These are phyloP conservation scores for Prenolepis imparis DNA, from an alignment of 2,888 invertebrate genomes.

Conservation along the genomic window DNA sequence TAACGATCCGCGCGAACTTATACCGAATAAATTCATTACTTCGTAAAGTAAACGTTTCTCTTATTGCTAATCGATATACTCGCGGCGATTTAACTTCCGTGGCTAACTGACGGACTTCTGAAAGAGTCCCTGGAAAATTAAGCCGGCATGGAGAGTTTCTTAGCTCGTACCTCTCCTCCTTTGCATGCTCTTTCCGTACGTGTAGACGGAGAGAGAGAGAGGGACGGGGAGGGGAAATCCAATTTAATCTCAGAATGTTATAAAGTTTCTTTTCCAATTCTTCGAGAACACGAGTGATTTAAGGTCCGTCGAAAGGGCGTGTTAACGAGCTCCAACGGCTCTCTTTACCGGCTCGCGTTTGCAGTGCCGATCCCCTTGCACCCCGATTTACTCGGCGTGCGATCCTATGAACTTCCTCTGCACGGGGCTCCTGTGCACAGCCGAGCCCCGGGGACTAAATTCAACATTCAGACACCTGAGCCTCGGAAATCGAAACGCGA, in stretches of 20 bases:
- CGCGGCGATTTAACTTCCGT: constrained; percentile 30
- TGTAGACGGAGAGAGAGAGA: constrained; percentile 6
- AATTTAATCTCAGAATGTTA: constrained; percentile 73
- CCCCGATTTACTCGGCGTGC: constrained; percentile 53
- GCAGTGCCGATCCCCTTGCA: constrained; percentile 36
- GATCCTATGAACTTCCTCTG: constrained; percentile 64
- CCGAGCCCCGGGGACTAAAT: constrained; percentile 40
- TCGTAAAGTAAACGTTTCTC: constrained; percentile 4
- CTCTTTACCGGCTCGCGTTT: constrained; percentile 42
- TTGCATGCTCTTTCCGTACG: constrained; percentile 58
- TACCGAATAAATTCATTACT: constrained; percentile 31
- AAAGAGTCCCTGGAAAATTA: constrained; percentile 36
- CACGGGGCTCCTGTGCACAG: constrained; percentile 10
- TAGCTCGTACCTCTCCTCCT: constrained; percentile 13
- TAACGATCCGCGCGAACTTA: constrained; percentile 15
- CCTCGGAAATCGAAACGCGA: constrained; percentile 68
- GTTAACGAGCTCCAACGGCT: constrained; percentile 64
- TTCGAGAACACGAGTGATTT: constrained; percentile 70
- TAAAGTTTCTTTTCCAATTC: constrained; percentile 69
- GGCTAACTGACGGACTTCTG: constrained; percentile 33
- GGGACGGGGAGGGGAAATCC: constrained; percentile 58
- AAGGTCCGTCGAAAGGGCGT: constrained; percentile 73
- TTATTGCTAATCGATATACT: constrained; percentile 37
- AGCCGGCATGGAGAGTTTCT: constrained; percentile 38
- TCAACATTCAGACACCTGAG: constrained; percentile 62